Evolutionary conservation across 2,113 vertebrate species (phyloP).

Genomic region (Nettapus auritus): DNA sequence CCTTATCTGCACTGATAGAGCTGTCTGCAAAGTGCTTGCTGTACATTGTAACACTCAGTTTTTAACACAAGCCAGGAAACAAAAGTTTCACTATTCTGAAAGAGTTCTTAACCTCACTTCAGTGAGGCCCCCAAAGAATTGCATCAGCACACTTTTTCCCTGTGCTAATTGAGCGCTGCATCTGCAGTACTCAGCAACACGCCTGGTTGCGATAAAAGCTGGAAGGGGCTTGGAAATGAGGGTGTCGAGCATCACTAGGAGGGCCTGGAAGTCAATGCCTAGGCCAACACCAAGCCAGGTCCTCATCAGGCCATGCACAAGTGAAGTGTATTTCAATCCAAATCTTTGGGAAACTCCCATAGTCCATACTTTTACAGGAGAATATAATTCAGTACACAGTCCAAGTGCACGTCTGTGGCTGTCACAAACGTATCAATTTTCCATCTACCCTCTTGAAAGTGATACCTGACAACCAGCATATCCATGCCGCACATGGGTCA

Average conservation of each 20-base stretch:
- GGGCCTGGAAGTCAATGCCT: neutral
- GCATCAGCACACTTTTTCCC: neutral
- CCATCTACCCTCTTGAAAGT: neutral
- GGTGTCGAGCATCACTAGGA: neutral
- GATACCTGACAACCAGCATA: neutral
- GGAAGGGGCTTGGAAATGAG: neutral
- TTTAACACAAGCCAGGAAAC: neutral
- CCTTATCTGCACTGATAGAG: neutral
- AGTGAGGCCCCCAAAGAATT: neutral
- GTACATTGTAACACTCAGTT: neutral
- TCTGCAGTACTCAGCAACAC: neutral
- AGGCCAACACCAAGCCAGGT: neutral
- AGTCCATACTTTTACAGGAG: neutral
- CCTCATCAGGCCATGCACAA: neutral
- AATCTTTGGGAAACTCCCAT: neutral
- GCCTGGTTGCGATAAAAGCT: neutral
- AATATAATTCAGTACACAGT: neutral
- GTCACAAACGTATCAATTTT: rapidly evolving
- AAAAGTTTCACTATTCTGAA: neutral
- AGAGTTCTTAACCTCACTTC: neutral
- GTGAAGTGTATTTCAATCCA: neutral
- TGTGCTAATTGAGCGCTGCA: neutral
- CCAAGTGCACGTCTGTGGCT: neutral
- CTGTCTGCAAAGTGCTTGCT: neutral
- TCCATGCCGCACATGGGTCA: neutral